Percentiles rank a stretch among this genome's conserved stretches.
Evolutionary conservation across 2,113 vertebrate species (phyloP).

Genomic region (Excalfactoria chinensis): DNA sequence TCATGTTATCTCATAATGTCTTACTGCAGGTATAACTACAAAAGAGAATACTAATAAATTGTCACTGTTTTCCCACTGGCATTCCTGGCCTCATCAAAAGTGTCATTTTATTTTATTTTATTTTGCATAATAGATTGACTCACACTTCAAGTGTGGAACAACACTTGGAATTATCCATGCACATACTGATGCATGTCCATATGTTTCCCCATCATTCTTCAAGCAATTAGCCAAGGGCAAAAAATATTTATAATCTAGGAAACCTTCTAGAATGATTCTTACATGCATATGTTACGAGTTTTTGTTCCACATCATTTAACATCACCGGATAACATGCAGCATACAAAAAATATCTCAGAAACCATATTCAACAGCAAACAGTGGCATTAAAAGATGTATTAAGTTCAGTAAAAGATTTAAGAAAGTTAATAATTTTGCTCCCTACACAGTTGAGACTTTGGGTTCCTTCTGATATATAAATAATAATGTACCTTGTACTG

Average conservation of each 20-base stretch:
- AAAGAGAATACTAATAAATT: slow-evolving; percentile 43
- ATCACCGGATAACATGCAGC: background rate
- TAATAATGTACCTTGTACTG: background rate
- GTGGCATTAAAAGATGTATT: background rate
- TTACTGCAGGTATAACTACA: slow-evolving; percentile 5
- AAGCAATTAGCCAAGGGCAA: slow-evolving; percentile 49
- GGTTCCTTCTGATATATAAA: background rate
- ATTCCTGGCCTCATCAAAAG: slow-evolving; percentile 54
- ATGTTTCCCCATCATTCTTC: slow-evolving; percentile 59
- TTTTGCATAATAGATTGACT: slow-evolving; percentile 67
- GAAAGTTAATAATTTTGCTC: background rate
- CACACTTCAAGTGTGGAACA: slow-evolving; percentile 66
- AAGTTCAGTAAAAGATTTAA: background rate
- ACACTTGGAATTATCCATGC: slow-evolving; percentile 66
- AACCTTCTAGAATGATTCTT: background rate
- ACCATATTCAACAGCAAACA: background rate
- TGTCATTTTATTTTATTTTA: background rate
- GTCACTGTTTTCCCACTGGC: slow-evolving; percentile 29
- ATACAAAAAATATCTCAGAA: background rate
- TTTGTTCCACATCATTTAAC: background rate
- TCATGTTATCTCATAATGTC: background rate
- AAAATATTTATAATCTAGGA: background rate
- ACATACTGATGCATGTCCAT: slow-evolving; percentile 56
- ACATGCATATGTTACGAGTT: background rate
- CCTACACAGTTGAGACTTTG: background rate